phyloP scores from a whole-genome alignment of 2,113 vertebrate species.

The Toxostoma redivivum region DNA sequence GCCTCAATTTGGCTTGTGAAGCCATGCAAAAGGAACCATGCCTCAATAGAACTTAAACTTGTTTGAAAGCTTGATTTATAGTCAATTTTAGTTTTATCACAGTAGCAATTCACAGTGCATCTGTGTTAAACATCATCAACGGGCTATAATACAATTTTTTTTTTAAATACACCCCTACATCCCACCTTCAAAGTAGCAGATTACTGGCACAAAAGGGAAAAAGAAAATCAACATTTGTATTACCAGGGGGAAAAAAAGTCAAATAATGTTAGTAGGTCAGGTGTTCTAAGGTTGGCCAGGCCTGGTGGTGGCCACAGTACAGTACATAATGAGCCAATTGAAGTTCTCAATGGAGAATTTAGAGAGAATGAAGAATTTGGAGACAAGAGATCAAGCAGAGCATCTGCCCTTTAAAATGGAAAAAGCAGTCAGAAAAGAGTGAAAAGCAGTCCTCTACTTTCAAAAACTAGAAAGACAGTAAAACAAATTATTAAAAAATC shows the following conservation, averaged over 20 bases:
- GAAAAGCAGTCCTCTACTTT: not conserved
- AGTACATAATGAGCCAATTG: not conserved
- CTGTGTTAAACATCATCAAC: not conserved
- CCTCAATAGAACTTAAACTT: not conserved
- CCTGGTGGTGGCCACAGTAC: not conserved
- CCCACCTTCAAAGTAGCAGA: not conserved
- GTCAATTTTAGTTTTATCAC: not conserved
- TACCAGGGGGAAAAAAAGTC: not conserved
- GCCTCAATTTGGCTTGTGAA: not conserved
- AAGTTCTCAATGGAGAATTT: not conserved
- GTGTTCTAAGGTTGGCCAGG: not conserved
- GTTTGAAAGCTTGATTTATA: not conserved
- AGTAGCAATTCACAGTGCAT: not conserved
- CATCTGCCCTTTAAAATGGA: not conserved
- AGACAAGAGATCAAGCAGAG: not conserved
- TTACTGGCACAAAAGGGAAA: not conserved
- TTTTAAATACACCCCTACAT: fast-evolving
- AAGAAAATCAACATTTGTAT: not conserved
- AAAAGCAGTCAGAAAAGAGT: not conserved
- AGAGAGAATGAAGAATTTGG: not conserved
- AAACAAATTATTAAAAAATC: slow-evolving; percentile 14
- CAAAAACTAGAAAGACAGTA: not conserved
- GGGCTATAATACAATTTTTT: not conserved
- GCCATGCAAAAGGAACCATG: not conserved
- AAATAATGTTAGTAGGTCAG: not conserved